Base-by-base conservation (phyloP, 2,888 invertebrate species). In the Candidula unifasciata region DNA sequence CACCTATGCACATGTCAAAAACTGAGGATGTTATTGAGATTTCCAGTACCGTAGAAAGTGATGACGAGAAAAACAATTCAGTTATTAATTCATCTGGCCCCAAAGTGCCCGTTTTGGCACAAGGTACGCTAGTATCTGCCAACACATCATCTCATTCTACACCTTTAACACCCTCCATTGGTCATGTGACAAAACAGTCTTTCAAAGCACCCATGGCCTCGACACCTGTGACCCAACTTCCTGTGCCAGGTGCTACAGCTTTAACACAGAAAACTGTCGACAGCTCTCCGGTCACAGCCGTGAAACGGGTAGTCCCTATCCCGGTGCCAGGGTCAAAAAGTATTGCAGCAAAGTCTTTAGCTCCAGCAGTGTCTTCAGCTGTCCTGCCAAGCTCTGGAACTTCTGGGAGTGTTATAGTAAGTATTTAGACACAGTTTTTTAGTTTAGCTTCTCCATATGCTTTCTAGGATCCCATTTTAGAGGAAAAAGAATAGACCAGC, bases 21-120 rank as follows among this genome's bases (percentile, higher is more conserved):
- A 84, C 76, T 30, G 85, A 85, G 30, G 85, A 85, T 71, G 81
- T 85, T 13, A 85, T 85, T 24, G 85, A 85, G 71, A 79, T 85
- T 10, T 80, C 85, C 37, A 84, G 79, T 37, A 27, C 30, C n/a
- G 0, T 77, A n/a, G 82, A 77, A 16, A 64, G 66, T n/a, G 77
- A 83, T 30, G 74, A 60, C 13, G 84, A 84, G 0, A 57, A 74
- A 18, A 84, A 64, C 5, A 24, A 77, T 16, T 35, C 44, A 35
- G 77, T 77, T 3, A 30, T 84, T 3, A 69, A 54, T 35, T 35
- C 68, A 24, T 33, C 80, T 0, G 68, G 54, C 35, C 64, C 80
- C 13, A 66, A 74, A 21, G 35, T 64, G 66, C 6, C 76, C 18
- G 18, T 1, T 33, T 3, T 74, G 21, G 37, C 21, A 6, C 27